Evolutionary conservation across 2,797 vertebrate genomes (phyloP).

Genomic region (Helarctos malayanus): DNA sequence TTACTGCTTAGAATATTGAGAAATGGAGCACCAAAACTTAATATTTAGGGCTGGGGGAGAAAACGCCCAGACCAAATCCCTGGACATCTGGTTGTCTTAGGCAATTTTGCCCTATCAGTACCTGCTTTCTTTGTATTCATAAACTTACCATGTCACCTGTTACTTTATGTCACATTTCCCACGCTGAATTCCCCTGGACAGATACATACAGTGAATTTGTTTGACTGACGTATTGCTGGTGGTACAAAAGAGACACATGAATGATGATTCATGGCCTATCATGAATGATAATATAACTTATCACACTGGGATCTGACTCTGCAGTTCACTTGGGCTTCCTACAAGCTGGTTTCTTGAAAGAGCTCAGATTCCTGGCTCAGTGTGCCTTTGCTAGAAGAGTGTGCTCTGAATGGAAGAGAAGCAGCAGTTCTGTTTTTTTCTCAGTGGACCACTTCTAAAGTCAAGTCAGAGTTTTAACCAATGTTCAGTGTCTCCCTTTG

Average conservation of each 20-base stretch:
- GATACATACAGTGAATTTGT: background rate
- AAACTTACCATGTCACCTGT: background rate
- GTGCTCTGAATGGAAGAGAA: background rate
- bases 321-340: background rate
- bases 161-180: background rate
- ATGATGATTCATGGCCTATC: background rate
- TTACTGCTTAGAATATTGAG: background rate
- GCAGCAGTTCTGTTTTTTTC: background rate
- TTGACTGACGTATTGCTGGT: background rate
- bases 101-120: background rate
- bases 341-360: constrained; percentile 41
- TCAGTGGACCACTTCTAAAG: background rate
- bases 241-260: background rate
- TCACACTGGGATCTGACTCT: background rate
- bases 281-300: background rate
- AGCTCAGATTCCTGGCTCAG: background rate
- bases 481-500: background rate
- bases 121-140: background rate
- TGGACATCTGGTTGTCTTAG: background rate
- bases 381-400: background rate
- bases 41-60: background rate
- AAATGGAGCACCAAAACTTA: background rate
- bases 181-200: background rate
- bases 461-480: constrained; percentile 17
- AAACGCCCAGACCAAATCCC: background rate